Evolutionary conservation across 2,113 vertebrate species (phyloP).

Genomic region (Etheostoma cragini): DNA sequence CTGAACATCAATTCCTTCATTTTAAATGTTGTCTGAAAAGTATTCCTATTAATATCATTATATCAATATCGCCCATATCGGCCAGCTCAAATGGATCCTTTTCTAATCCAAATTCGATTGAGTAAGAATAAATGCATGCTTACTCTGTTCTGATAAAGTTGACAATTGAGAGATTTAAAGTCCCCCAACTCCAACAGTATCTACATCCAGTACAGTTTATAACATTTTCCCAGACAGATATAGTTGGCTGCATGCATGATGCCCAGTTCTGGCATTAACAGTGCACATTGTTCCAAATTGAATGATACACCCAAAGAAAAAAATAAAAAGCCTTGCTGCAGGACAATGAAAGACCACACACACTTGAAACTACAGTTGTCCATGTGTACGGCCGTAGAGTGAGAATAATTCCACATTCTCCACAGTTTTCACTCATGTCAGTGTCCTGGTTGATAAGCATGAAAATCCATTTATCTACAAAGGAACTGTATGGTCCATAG

Average conservation of each 20-base stretch:
- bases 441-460: constrained; percentile 77
- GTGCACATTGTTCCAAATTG: constrained; percentile 29
- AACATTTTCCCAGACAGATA: constrained; percentile 1
- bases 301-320: constrained; percentile 20
- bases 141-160: not conserved
- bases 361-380: constrained; percentile 68
- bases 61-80: not conserved
- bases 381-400: constrained; percentile 41
- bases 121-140: not conserved
- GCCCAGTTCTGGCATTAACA: constrained; percentile 23
- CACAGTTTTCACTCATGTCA: constrained; percentile 81
- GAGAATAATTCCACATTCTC: constrained; percentile 81
- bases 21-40: not conserved
- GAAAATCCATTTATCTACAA: constrained; percentile 83
- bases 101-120: not conserved
- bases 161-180: not conserved
- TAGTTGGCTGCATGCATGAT: not conserved
- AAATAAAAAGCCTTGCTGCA: constrained; percentile 11
- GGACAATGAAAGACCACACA: constrained; percentile 77
- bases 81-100: not conserved
- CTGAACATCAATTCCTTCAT: not conserved
- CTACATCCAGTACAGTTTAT: not conserved
- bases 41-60: not conserved
- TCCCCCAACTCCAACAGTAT: not conserved
- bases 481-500: constrained; percentile 65